phyloP scores from a whole-genome alignment of 2,797 vertebrate genomes.

The Clarias pachynema region DNA sequence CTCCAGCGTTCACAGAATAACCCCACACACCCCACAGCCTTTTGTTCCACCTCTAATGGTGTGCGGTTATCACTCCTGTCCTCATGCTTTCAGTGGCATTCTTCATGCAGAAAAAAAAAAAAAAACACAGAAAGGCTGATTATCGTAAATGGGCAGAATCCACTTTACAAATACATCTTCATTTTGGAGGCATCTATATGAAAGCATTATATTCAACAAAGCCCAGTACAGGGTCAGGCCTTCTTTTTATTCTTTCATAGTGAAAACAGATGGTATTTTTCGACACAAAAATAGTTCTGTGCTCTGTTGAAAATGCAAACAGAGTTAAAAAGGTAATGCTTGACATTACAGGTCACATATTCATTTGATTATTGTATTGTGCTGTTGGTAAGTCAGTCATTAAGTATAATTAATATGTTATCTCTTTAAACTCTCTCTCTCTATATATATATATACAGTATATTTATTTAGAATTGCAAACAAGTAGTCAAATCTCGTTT shows the following conservation, averaged over 20 bases:
- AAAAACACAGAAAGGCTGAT: conserved; percentile 45
- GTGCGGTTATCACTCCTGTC: conserved; percentile 34
- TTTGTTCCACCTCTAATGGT: conserved; percentile 51
- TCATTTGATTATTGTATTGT: neutral
- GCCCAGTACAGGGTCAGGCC: neutral
- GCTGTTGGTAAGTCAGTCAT: conserved; percentile 2
- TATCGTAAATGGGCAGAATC: conserved; percentile 51
- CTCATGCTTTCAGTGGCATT: conserved; percentile 49
- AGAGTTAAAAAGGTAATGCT: neutral
- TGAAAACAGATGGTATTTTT: conserved; percentile 9
- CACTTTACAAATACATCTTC: conserved; percentile 47
- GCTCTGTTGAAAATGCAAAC: neutral
- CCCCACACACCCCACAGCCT: conserved; percentile 50
- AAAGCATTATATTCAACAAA: conserved; percentile 30
- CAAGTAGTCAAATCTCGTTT: neutral
- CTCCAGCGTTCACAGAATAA: conserved; percentile 51
- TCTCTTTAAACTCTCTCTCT: neutral
- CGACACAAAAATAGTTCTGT: neutral
- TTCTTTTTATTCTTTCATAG: neutral
- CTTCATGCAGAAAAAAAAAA: conserved; percentile 24
- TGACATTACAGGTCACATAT: conserved; percentile 3
- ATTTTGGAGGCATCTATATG: conserved; percentile 41
- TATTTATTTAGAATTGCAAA: neutral
- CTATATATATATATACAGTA: no score
- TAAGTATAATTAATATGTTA: neutral